A percentile compares a stretch with the other conserved stretches of the same genome.
phyloP scores from a whole-genome alignment of 2,888 invertebrate genomes.

The Spialia ferax region DNA sequence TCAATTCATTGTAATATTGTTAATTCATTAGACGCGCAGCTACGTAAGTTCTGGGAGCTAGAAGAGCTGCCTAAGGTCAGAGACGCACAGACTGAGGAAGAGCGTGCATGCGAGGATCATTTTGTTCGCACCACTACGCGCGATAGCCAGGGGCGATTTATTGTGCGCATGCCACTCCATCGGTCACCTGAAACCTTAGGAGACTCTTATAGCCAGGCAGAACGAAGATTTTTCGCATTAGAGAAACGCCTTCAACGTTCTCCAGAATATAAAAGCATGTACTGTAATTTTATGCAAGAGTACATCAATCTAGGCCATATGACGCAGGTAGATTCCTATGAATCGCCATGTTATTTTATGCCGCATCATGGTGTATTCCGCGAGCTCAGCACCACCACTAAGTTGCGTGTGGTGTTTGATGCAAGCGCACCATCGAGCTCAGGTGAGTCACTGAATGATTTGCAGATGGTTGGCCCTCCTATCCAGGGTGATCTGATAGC shows the following conservation, averaged over 20 bases:
- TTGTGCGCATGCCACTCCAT: constrained; percentile 41
- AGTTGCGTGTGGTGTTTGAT: constrained; percentile 41
- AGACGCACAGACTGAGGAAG: constrained; percentile 27
- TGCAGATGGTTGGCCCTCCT: constrained; percentile 45
- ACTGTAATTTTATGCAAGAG: constrained; percentile 45
- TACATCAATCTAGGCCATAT: constrained; percentile 45
- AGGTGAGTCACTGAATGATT: constrained; percentile 45
- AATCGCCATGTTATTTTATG: constrained; percentile 39
- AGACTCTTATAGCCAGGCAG: constrained; percentile 40
- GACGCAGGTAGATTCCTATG: constrained; percentile 26
- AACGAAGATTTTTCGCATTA: constrained; percentile 41
- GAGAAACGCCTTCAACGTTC: constrained; percentile 40
- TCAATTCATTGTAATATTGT: constrained; percentile 19
- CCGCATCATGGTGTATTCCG: constrained; percentile 45
- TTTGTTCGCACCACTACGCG: constrained; percentile 38
- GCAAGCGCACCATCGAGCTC: constrained; percentile 40
- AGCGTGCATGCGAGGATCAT: constrained; percentile 15
- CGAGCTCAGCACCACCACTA: constrained; percentile 39
- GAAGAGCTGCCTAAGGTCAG: constrained; percentile 30
- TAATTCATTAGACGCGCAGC: constrained; percentile 23
- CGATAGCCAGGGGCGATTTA: constrained; percentile 40
- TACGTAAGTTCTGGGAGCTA: constrained; percentile 22
- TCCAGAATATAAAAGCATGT: constrained; percentile 39
- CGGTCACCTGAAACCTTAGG: constrained; percentile 41
- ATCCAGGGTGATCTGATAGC: constrained; percentile 48